A percentile compares a stretch with the other conserved stretches of the same genome.
Evolutionary conservation across 2,113 vertebrate genomes (phyloP).

Genomic region (Bos indicus): DNA sequence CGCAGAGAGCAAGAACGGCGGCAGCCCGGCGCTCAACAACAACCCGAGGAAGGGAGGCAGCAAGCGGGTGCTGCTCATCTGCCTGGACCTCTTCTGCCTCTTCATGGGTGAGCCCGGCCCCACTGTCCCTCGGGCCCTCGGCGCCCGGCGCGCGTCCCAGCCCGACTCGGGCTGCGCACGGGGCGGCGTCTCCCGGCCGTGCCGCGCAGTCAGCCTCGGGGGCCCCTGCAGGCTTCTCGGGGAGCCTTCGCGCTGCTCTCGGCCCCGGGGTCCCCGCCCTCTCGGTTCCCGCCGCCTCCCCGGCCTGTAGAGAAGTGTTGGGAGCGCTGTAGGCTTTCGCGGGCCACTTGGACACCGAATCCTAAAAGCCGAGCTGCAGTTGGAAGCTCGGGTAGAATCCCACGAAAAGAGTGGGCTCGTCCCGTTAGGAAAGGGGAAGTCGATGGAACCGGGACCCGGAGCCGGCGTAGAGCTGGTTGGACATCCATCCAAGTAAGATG

Average conservation of each 20-base stretch:
- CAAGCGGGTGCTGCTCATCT: slow-evolving; percentile 91
- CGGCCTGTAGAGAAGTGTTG: not conserved
- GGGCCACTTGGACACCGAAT: not conserved
- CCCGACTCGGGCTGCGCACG: not conserved
- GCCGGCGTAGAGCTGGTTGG: not conserved
- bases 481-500: not conserved
- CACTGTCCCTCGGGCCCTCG: not conserved
- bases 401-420: not conserved
- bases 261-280: not conserved
- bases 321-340: not conserved
- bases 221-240: not conserved
- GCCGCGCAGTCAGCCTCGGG: not conserved
- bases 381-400: not conserved
- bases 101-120: slow-evolving; percentile 88
- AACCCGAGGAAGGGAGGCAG: slow-evolving; percentile 85
- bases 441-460: not conserved
- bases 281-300: not conserved
- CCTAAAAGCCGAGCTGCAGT: not conserved
- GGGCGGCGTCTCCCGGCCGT: not conserved
- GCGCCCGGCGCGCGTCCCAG: not conserved
- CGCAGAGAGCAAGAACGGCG: slow-evolving; percentile 95
- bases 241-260: not conserved
- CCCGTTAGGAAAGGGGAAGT: not conserved
- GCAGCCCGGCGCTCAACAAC: slow-evolving; percentile 90
- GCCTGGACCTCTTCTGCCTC: slow-evolving; percentile 94